phyloP scores from a whole-genome alignment of 2,113 vertebrate genomes.

The Mesembrinibis cayennensis region DNA sequence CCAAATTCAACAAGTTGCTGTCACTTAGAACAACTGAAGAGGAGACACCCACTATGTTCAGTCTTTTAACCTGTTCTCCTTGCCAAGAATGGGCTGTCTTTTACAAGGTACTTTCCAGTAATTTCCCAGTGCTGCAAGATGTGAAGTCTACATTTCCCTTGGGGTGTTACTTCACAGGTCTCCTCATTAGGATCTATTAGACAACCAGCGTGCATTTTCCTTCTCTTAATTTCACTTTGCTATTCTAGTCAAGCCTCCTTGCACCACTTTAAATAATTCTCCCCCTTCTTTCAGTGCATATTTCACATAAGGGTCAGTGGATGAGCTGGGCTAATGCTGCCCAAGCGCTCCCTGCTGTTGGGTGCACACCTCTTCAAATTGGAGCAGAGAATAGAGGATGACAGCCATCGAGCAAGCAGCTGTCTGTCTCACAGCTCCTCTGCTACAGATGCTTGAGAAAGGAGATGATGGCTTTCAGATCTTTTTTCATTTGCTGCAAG shows the following conservation, averaged over 20 bases:
- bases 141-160: neutral
- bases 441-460: neutral
- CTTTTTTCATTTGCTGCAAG: neutral
- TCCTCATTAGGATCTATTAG: neutral
- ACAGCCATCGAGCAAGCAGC: neutral
- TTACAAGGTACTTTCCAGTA: neutral
- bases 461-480: neutral
- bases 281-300: neutral
- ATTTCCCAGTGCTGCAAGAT: neutral
- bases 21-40: neutral
- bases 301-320: neutral
- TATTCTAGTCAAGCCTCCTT: neutral
- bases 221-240: neutral
- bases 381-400: neutral
- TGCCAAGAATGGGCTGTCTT: neutral
- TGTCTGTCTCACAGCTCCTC: neutral
- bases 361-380: fast-evolving
- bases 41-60: neutral
- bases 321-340: neutral
- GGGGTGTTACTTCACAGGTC: neutral
- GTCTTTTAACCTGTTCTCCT: neutral
- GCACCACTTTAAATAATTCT: neutral
- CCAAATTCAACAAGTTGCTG: neutral
- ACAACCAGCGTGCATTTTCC: neutral
- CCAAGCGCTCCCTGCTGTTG: neutral